Evolutionary conservation across 2,888 invertebrate genomes (phyloP).

Genomic region (Drosophila vallismaia): DNA sequence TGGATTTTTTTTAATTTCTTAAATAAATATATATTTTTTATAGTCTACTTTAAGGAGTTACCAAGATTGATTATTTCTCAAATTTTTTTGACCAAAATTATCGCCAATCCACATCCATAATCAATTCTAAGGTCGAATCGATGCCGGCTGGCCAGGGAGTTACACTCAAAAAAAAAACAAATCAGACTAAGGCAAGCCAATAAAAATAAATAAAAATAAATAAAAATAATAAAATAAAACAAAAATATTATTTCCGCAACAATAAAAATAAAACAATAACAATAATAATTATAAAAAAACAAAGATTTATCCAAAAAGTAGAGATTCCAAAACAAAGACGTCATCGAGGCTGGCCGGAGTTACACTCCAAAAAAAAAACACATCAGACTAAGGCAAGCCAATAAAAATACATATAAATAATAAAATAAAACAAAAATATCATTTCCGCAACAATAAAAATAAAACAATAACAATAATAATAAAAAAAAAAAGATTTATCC

Average conservation of each 20-base stretch:
- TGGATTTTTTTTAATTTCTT: too few species aligned
- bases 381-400: conserved; percentile 11
- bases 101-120: conserved; percentile 22
- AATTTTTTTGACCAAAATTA: conserved; percentile 38
- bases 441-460: conserved; percentile 71
- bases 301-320: neutral
- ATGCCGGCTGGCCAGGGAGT: conserved; percentile 12
- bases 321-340: neutral
- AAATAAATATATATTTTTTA: neutral
- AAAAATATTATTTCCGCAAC: conserved; percentile 58
- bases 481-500: too few species aligned
- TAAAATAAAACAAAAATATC: conserved; percentile 29
- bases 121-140: conserved; percentile 38
- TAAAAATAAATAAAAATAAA: conserved; percentile 17
- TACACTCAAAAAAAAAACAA: conserved; percentile 10
- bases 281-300: neutral
- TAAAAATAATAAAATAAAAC: conserved; percentile 48
- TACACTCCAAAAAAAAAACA: conserved; percentile 5
- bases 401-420: too few species aligned
- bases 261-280: conserved; percentile 55
- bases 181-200: conserved; percentile 11
- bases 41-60: conserved; percentile 20
- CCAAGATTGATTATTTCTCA: conserved; percentile 24
- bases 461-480: conserved; percentile 13
- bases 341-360: conserved; percentile 1